These are phyloP conservation scores for Cathartes aura DNA, from an alignment of 2,113 vertebrate species.

Conservation along the genomic window DNA sequence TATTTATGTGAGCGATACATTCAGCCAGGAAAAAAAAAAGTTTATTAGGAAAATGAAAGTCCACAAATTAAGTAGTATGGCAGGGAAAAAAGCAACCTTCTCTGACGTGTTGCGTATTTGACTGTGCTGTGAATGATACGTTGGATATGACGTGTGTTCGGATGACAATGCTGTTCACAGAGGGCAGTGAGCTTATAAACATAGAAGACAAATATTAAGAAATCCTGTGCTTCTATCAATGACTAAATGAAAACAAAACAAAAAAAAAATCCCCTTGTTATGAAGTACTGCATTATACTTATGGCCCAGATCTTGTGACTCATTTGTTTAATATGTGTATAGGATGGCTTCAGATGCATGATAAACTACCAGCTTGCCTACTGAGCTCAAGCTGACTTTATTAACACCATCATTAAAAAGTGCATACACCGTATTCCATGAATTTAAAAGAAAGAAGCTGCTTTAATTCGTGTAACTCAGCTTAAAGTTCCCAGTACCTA, in stretches of 20 bases:
- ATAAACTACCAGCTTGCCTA: slow-evolving; percentile 25
- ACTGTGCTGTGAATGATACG: not conserved
- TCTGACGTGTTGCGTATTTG: not conserved
- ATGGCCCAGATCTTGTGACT: not conserved
- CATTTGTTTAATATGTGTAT: slow-evolving; percentile 28
- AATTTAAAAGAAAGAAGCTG: slow-evolving; percentile 29
- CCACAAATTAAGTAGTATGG: not conserved
- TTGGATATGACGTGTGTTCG: not conserved
- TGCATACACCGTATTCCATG: not conserved
- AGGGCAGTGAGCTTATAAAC: slow-evolving; percentile 16
- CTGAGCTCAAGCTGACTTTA: slow-evolving; percentile 18
- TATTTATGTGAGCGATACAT: not conserved
- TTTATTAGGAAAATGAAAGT: not conserved
- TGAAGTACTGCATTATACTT: slow-evolving; percentile 10
- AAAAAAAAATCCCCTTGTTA: not conserved
- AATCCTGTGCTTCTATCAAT: slow-evolving; percentile 30
- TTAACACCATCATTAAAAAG: slow-evolving; percentile 51
- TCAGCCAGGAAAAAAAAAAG: not conserved
- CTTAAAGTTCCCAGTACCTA: not conserved
- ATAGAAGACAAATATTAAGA: slow-evolving; percentile 35
- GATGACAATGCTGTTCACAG: slow-evolving; percentile 3
- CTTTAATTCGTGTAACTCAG: slow-evolving; percentile 25
- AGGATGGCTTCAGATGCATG: not conserved
- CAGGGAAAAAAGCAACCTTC: not conserved
- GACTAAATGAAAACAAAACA: slow-evolving; percentile 44